These are phyloP conservation scores for Microchirus variegatus DNA, from an alignment of 2,797 vertebrate species.

Conservation along the genomic window DNA sequence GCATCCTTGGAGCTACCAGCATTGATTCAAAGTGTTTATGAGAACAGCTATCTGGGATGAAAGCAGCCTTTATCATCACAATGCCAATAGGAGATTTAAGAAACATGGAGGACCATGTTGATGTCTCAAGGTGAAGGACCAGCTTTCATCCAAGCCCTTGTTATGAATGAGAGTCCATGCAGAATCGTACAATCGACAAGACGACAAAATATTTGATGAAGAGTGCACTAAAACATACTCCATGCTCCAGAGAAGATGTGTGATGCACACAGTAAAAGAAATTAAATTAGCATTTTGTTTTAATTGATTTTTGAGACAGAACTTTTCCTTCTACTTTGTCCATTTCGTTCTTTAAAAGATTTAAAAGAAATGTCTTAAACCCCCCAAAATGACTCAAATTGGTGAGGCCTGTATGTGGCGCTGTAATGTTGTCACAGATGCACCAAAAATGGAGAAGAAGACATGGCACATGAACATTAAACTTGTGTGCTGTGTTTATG, in stretches of 20 bases:
- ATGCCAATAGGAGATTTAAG: constrained; percentile 46
- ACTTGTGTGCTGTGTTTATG: no score
- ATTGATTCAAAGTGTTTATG: constrained; percentile 40
- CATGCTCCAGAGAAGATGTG: background rate
- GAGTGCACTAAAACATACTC: background rate
- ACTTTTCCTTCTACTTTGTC: no score
- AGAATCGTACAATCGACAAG: background rate
- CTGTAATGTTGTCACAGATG: no score
- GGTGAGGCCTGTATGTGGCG: no score
- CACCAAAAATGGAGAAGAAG: no score
- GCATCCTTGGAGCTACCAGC: constrained; percentile 52
- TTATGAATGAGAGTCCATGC: constrained; percentile 1
- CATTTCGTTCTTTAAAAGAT: no score
- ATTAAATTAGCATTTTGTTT: background rate
- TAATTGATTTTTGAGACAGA: background rate
- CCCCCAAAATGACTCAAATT: no score
- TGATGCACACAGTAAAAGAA: background rate
- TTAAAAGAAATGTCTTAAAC: no score
- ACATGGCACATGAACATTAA: no score
- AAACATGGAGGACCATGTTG: constrained; percentile 32
- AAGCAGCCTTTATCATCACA: constrained; percentile 21
- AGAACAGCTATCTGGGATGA: constrained; percentile 37
- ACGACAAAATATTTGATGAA: background rate
- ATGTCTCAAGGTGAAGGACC: constrained; percentile 45
- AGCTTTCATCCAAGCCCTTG: constrained; percentile 16